Percentiles rank a stretch among this genome's conserved stretches.
These are phyloP conservation scores for Zosterops japonicus DNA, from an alignment of 2,113 vertebrate species.

Conservation along the genomic window DNA sequence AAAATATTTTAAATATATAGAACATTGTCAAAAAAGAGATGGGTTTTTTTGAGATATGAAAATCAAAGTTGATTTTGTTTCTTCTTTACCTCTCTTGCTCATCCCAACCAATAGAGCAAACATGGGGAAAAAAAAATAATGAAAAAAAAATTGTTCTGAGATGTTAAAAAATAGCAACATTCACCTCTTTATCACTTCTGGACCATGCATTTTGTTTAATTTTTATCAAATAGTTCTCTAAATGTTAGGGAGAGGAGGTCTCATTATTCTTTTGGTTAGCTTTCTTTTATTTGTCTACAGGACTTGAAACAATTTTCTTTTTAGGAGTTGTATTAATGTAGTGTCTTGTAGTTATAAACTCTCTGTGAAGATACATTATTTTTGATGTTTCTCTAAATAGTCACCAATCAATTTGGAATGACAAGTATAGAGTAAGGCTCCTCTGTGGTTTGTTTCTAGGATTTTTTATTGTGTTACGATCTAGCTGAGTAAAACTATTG, in stretches of 20 bases:
- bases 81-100: not conserved
- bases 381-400: not conserved
- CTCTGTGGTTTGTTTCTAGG: not conserved
- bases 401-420: not conserved
- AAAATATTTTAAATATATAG: not conserved
- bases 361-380: not conserved
- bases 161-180: not conserved
- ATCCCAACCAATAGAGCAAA: not conserved
- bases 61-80: not conserved
- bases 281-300: not conserved
- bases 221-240: not conserved
- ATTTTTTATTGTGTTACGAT: not conserved
- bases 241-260: accelerated
- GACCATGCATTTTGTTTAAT: accelerated
- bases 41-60: not conserved
- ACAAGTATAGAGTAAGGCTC: not conserved
- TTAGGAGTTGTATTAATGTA: not conserved
- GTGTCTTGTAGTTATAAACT: not conserved
- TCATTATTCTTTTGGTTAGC: not conserved
- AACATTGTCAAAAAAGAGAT: not conserved
- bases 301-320: not conserved
- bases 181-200: not conserved
- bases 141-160: not conserved
- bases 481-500: not conserved
- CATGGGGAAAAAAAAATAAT: not conserved